These are phyloP conservation scores for Conomelus anceps DNA, from an alignment of 2,888 invertebrate species.

Conservation along the genomic window DNA sequence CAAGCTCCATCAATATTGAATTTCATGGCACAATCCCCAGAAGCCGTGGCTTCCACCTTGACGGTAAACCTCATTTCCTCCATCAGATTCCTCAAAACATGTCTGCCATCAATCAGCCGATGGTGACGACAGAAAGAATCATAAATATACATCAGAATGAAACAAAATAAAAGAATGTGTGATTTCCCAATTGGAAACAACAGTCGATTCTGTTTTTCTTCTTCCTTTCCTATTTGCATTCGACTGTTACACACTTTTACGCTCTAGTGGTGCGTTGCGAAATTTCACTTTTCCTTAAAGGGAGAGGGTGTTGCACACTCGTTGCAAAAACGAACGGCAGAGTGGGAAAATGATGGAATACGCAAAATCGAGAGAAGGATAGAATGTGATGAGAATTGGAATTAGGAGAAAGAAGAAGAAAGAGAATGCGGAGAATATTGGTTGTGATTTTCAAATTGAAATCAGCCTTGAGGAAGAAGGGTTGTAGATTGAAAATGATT, in stretches of 20 bases:
- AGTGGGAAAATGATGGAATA: background rate
- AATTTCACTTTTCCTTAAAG: background rate
- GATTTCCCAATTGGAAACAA: background rate
- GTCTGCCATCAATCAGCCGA: background rate
- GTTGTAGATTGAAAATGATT: background rate
- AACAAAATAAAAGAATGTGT: background rate
- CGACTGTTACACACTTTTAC: background rate
- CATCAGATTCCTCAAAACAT: background rate
- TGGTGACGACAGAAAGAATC: background rate
- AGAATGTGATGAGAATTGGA: background rate
- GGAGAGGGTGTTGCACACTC: background rate
- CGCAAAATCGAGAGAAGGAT: background rate
- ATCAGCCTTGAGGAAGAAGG: background rate
- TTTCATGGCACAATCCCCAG: background rate
- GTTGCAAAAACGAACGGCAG: background rate
- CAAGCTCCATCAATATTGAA: background rate
- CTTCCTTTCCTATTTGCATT: background rate
- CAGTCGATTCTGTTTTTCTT: background rate
- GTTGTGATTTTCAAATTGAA: too few relatives aligned
- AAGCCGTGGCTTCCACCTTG: background rate
- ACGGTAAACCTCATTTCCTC: background rate
- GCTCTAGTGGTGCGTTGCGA: background rate
- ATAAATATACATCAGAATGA: background rate
- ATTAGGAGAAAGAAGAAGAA: background rate
- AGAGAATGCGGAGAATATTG: too few relatives aligned